These are phyloP conservation scores for Falco punctatus DNA, from an alignment of 2,113 vertebrate species.

Conservation along the genomic window DNA sequence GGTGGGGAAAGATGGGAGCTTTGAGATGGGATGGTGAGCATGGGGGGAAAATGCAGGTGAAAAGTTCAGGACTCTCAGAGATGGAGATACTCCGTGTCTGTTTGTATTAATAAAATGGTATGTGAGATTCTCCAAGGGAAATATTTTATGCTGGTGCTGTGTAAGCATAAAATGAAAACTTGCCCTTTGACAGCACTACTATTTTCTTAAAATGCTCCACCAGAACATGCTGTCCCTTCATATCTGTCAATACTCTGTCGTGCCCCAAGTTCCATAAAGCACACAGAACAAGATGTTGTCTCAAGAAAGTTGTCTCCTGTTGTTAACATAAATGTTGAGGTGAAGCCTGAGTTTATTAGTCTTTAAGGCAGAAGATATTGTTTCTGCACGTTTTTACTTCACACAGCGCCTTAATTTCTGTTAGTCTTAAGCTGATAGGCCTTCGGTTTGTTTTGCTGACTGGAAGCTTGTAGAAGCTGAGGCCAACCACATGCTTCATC, in stretches of 20 bases:
- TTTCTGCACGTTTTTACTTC: slow-evolving; percentile 21
- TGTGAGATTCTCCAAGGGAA: slow-evolving; percentile 53
- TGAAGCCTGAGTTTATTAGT: slow-evolving; percentile 30
- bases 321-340: slow-evolving; percentile 46
- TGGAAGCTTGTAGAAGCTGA: neutral
- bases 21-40: neutral
- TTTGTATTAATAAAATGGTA: neutral
- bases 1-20: neutral
- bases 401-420: neutral
- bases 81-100: neutral
- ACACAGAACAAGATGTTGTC: neutral
- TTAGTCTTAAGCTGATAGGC: neutral
- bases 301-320: neutral
- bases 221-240: slow-evolving; percentile 46
- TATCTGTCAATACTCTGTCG: neutral
- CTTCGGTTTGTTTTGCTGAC: slow-evolving; percentile 12
- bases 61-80: neutral
- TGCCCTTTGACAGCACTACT: slow-evolving; percentile 51
- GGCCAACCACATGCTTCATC: neutral
- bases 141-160: slow-evolving; percentile 59
- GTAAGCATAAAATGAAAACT: slow-evolving; percentile 29
- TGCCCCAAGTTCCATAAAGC: neutral
- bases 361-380: slow-evolving; percentile 36
- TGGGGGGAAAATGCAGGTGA: neutral
- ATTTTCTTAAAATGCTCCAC: slow-evolving; percentile 34